Evolutionary conservation across 1,140 invertebrate genomes (phyloP).

Genomic region (Drosophila azteca): DNA sequence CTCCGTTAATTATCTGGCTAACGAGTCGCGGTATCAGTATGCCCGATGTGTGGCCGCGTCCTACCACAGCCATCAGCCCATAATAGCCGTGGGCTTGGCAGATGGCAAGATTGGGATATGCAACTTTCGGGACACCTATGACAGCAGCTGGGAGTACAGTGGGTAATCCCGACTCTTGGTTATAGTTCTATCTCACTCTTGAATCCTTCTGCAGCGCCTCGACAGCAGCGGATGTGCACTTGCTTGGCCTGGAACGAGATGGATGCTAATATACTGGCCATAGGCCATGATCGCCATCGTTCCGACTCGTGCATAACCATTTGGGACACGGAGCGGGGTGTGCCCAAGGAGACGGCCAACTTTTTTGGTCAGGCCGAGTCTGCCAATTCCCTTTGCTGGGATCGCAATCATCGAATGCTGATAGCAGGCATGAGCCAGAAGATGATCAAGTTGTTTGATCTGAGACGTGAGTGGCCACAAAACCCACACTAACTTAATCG

Average conservation of each 20-base stretch:
- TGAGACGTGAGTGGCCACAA: slow-evolving; percentile 88
- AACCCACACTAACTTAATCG: background rate
- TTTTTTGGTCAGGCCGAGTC: slow-evolving; percentile 90
- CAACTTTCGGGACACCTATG: slow-evolving; percentile 89
- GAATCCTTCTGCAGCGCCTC: slow-evolving; percentile 86
- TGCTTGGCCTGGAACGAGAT: slow-evolving; percentile 94
- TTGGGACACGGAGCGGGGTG: slow-evolving; percentile 88
- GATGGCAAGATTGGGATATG: slow-evolving; percentile 93
- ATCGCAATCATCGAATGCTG: slow-evolving; percentile 89
- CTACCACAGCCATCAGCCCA: slow-evolving; percentile 85
- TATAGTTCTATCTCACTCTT: background rate
- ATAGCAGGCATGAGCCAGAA: slow-evolving; percentile 95
- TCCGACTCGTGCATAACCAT: slow-evolving; percentile 91
- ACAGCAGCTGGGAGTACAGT: slow-evolving; percentile 82
- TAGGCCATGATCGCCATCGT: slow-evolving; percentile 93
- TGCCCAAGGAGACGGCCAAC: slow-evolving; percentile 70
- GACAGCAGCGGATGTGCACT: slow-evolving; percentile 92
- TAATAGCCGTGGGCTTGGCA: slow-evolving; percentile 92
- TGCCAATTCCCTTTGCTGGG: slow-evolving; percentile 93
- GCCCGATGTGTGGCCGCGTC: slow-evolving; percentile 79
- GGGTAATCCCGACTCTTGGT: background rate
- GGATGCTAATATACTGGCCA: slow-evolving; percentile 92
- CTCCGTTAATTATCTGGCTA: slow-evolving; percentile 69
- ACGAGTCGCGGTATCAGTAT: slow-evolving; percentile 80
- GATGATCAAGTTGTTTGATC: slow-evolving; percentile 94